Conservation (phyloP, 2,888 invertebrate species). For the Cartodere bifasciata region DNA sequence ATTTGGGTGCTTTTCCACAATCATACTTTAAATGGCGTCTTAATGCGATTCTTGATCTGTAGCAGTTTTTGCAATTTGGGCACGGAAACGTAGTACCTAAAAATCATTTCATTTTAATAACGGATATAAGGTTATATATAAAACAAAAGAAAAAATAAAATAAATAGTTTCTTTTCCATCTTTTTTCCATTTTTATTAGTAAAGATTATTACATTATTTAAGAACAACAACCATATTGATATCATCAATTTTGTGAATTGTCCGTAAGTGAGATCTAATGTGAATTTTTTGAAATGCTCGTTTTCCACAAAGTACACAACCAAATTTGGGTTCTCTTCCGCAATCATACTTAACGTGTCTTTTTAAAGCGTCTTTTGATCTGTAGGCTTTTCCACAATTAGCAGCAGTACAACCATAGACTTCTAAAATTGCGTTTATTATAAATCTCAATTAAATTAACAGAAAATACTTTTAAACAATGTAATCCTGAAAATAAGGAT, state of each 20-base stretch:
- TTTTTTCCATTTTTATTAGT: no score
- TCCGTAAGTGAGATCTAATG: conserved; percentile 15
- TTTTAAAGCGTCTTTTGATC: conserved; percentile 54
- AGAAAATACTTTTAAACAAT: no score
- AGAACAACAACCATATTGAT: background rate
- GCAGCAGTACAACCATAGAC: conserved; percentile 33
- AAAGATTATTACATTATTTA: no score
- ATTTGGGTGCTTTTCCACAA: conserved; percentile 7
- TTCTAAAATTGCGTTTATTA: no score
- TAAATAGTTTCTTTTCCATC: no score
- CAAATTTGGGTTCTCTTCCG: conserved; percentile 30
- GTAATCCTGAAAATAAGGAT: no score
- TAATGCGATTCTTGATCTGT: conserved; percentile 2
- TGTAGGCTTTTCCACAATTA: conserved; percentile 64
- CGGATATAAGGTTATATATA: no score
- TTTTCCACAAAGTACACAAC: conserved; percentile 18
- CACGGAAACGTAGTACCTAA: conserved; percentile 5
- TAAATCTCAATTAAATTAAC: no score
- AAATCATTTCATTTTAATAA: background rate
- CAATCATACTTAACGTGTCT: conserved; percentile 65
- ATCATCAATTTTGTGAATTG: background rate
- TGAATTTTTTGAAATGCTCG: conserved; percentile 26
- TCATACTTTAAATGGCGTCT: conserved; percentile 6
- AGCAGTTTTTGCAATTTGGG: conserved; percentile 2
- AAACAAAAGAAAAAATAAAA: no score